Base-by-base conservation (phyloP, 2,113 vertebrate genomes). In the Sapayoa aenigma region DNA sequence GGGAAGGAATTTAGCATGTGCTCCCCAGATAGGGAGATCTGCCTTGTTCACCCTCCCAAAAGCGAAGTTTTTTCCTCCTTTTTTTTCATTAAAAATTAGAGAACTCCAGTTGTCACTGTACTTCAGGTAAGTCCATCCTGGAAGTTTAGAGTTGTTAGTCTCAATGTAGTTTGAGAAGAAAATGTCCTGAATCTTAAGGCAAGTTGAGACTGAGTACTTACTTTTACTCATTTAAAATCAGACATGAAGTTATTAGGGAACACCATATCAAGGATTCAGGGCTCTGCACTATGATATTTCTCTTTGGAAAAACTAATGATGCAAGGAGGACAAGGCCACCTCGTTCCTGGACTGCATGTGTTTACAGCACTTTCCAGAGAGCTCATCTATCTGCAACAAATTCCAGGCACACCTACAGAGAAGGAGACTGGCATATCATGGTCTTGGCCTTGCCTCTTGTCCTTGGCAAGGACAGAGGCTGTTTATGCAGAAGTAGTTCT, bases 331-430 rank as follows among this genome's bases (percentile, higher is more conserved):
- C 11, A 67, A 84, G 14, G 31, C 20, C 11, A 68, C 39, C 33
- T 71, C 0, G 0, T 65, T 84, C 21, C 19, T 84, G 67, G 31
- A 42, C 42, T 71, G 14, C 16, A 41, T 60, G 59, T 13, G 6
- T 92, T 91, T 71, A 50, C 11, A 81, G 42, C 19, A 59, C 73
- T 86, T 77, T 28, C 41, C 39, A 68, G 60, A 71, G 42, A 59
- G 12, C 33, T 77, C 11, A 9, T 42, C 15, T 55, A 2, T 24
- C 77, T 81, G 30, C 65, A 46, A 19, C 7, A 78, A 3, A 19
- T 80, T 90, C 41, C 41, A 85, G 58, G 17, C 27, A 76, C 28
- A 31, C 19, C 13, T 63, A 44, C 31, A 41, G 28, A 44, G 27
- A 3, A 27, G 27, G 66, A 76, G 3, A 14, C 3, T 14, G 21